phyloP scores from a whole-genome alignment of 2,797 vertebrate species.

The Enteromius argenteus region DNA sequence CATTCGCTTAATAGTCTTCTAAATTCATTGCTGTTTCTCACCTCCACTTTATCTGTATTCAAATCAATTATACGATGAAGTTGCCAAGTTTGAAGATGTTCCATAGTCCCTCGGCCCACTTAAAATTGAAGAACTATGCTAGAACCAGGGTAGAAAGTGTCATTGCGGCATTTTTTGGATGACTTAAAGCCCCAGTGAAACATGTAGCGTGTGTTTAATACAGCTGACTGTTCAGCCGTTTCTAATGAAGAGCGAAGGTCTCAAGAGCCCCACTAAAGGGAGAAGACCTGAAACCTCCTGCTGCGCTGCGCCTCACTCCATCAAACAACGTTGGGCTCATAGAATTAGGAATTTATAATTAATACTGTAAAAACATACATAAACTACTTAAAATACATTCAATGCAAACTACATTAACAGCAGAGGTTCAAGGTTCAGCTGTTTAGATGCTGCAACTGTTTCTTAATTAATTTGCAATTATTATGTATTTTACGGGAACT shows the following conservation, averaged over 20 bases:
- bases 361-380: not conserved
- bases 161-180: slow-evolving; percentile 23
- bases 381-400: not conserved
- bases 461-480: not conserved
- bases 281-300: slow-evolving; percentile 31
- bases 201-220: slow-evolving; percentile 36
- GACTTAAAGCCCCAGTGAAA: slow-evolving; percentile 34
- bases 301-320: slow-evolving; percentile 42
- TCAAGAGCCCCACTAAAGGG: slow-evolving; percentile 34
- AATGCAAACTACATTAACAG: not conserved
- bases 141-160: slow-evolving; percentile 31
- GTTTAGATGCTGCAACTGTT: not conserved
- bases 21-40: not conserved
- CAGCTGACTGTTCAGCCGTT: slow-evolving; percentile 36
- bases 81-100: slow-evolving; percentile 21
- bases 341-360: slow-evolving; percentile 27
- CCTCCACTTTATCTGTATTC: not conserved
- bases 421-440: not conserved
- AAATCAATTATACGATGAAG: not conserved
- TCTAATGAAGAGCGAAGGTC: slow-evolving; percentile 57
- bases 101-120: slow-evolving; percentile 5
- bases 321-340: slow-evolving; percentile 22
- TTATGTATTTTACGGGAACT: not conserved
- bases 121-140: slow-evolving; percentile 2
- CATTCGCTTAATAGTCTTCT: not conserved